Base-by-base conservation (phyloP, 2,797 vertebrate genomes). In the Spondyliosoma cantharus region DNA sequence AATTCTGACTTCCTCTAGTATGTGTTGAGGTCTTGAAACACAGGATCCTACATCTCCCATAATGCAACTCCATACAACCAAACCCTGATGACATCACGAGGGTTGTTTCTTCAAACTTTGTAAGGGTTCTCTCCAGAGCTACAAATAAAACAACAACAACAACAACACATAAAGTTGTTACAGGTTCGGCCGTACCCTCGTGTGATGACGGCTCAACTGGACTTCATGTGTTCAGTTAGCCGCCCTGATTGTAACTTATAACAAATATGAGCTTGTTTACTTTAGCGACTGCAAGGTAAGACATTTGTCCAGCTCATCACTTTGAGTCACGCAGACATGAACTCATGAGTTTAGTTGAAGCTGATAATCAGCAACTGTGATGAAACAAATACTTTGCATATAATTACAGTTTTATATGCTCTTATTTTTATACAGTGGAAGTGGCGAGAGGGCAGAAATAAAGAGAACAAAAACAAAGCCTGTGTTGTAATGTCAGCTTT, bases 311-410 rank as follows among this genome's bases (percentile, higher is more conserved):
- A 77, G 76, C 61, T 84, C 78, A 78, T 74, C 54, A 56, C 32
- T 75, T 83, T 73, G 69, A 77, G 56, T 75, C 75, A 73, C 78
- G 53, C 80, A 86, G 82, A 87, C 85, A 67, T 89, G 78, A 85
- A 78, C 64, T 85, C 61, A 80, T 71, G 57, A 74, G 57, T 61
- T 71, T 4, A 49, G 52, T 69, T 45, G 80, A 78, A 73, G 67
- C 52, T 61, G 66, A 60, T 59, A 72, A 78, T 64, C 71, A 74
- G 58, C 46, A 45, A 46, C 48, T 50, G 42, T 9, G 52, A 25
- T 37, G 64, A 42, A 60, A 69, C 60, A 74, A 71, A 83, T 65
- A 70, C 46, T 54, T 73, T 69, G 29, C 49, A 37, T 76, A 22
- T 76, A 76, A 79, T 84, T 59, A 76, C 58, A 74, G 61, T 78